Evolutionary conservation across 2,888 invertebrate species (phyloP).

Genomic region (Drosophila engyochracea): DNA sequence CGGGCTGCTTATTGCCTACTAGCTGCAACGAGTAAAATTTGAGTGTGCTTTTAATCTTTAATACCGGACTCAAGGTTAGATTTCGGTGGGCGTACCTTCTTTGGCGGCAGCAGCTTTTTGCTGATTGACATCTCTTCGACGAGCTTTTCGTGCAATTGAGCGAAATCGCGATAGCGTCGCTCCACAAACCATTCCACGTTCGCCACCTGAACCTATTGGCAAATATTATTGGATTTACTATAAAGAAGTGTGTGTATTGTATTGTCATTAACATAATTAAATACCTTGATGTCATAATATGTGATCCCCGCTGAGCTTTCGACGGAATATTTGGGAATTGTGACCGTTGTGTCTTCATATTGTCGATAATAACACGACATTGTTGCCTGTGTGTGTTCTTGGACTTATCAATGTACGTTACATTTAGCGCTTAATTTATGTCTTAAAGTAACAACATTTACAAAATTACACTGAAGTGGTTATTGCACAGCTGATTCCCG

Average conservation of each 20-base stretch:
- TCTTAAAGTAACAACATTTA: slow-evolving; percentile 29
- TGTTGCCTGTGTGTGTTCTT: slow-evolving; percentile 47
- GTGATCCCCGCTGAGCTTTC: slow-evolving; percentile 88
- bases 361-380: slow-evolving; percentile 92
- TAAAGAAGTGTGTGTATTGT: background rate
- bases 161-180: slow-evolving; percentile 95
- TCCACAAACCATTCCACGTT: slow-evolving; percentile 92
- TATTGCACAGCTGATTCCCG: slow-evolving; percentile 42
- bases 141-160: slow-evolving; percentile 93
- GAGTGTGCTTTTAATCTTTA: background rate
- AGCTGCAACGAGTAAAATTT: slow-evolving; percentile 40
- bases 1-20: slow-evolving; percentile 92
- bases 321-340: slow-evolving; percentile 88
- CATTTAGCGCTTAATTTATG: slow-evolving; percentile 22
- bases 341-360: slow-evolving; percentile 88
- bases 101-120: slow-evolving; percentile 95
- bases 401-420: slow-evolving; percentile 1
- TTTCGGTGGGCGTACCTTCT: slow-evolving; percentile 87
- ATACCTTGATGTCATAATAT: slow-evolving; percentile 89
- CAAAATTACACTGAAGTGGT: slow-evolving; percentile 12
- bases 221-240: background rate
- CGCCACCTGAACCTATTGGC: slow-evolving; percentile 86
- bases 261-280: slow-evolving; percentile 6
- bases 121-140: slow-evolving; percentile 92
- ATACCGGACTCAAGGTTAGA: background rate